Evolutionary conservation across 2,888 invertebrate genomes (phyloP), one percentile per base, ranked within the genome.

Genomic region (Pinctada fucata): DNA sequence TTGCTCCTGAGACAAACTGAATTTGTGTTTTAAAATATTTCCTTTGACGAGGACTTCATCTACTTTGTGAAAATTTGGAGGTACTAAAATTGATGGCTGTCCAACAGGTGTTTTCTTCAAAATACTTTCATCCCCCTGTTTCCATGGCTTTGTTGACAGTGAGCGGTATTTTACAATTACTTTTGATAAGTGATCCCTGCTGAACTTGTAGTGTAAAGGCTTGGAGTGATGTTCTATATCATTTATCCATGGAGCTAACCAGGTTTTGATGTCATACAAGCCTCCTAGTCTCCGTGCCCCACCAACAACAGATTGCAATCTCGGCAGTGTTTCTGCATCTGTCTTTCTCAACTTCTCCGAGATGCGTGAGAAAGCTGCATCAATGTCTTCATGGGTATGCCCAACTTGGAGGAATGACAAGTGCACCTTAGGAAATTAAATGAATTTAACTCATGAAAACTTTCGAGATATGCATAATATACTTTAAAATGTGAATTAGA

Each of bases 301-400:
- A 67, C 45, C 51, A n/a, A 69, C 13, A 47, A 69, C 10, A 13
- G n/a, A 10, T 51, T n/a, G 47, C 5, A 75, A 47, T 63, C 48
- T n/a, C 13, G 16, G 45, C n/a, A 75, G 51, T 58, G 75, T 75
- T n/a, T 75, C 75, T 52, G 75, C 69, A 6, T 70, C 76, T 31
- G 48, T 63, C 49, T 64, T 63, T 31, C 48, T 47, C n/a, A 76
- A 50, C 13, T 47, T 63, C n/a, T 58, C 64, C 65, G 49, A 8
- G 51, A 75, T 67, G 49, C 51, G 45, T 51, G 50, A 50, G 50
- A 75, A 75, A n/a, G 50, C 31, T 10, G 67, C 68, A 75, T 68
- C 67, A 64, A 75, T 75, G 52, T 75, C 66, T 45, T 66, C 52
- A 51, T 75, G 67, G 31, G 67, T 75, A 52, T 75, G 75, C 6